These are phyloP conservation scores for Indicator maculatus DNA, from an alignment of 2,113 vertebrate species.

Conservation along the genomic window DNA sequence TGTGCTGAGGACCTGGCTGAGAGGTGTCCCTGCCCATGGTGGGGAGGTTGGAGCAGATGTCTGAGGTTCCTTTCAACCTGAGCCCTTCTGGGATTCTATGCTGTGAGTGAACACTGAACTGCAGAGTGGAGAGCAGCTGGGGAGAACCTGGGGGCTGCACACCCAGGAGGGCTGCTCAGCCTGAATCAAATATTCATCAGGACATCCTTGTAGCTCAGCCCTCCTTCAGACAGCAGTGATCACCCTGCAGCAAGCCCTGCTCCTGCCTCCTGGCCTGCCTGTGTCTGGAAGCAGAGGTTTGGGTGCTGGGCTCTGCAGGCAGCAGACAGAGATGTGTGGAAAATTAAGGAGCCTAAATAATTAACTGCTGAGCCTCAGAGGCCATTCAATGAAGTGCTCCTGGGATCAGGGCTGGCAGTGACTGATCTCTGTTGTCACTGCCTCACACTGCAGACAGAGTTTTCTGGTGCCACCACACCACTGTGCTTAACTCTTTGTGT, in stretches of 20 bases:
- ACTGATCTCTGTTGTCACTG: background rate
- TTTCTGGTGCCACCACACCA: background rate
- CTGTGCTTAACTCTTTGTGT: background rate
- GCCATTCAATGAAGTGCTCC: slow-evolving; percentile 39
- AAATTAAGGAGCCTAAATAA: slow-evolving; percentile 66
- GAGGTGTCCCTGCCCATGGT: no score
- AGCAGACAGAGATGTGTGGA: slow-evolving; percentile 11
- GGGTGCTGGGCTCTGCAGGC: slow-evolving; percentile 12
- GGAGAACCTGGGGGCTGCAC: background rate
- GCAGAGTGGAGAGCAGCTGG: slow-evolving; percentile 20
- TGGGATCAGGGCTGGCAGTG: background rate
- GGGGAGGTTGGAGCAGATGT: no score
- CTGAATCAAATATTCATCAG: slow-evolving; percentile 27
- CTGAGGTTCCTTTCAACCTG: no score
- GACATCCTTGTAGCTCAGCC: background rate
- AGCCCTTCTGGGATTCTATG: no score
- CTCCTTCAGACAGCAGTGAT: background rate
- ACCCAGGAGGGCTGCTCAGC: background rate
- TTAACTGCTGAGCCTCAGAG: slow-evolving; percentile 53
- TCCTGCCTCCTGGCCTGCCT: background rate
- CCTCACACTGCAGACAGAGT: background rate
- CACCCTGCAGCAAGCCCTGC: slow-evolving; percentile 14
- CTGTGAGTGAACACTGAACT: background rate
- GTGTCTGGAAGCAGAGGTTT: background rate
- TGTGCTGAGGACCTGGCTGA: no score